phyloP scores from a whole-genome alignment of 2,888 invertebrate species.

The Drosophila basisetae region DNA sequence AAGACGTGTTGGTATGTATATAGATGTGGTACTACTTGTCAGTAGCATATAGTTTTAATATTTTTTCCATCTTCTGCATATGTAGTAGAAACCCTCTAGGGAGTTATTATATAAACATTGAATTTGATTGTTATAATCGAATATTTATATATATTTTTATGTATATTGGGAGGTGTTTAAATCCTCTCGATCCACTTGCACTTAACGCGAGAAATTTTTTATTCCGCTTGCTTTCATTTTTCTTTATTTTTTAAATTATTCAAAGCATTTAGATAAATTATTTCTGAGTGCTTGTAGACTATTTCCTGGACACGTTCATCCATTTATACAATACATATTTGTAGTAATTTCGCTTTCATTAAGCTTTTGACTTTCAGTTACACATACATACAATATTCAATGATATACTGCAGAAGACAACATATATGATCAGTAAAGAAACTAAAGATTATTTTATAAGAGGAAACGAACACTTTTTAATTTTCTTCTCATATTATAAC shows the following conservation, averaged over 20 bases:
- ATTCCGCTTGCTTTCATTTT: not conserved
- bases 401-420: conserved; percentile 5
- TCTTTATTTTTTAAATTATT: not conserved
- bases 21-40: not conserved
- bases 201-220: not conserved
- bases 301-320: conserved; percentile 14
- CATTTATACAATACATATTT: conserved; percentile 7
- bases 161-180: not conserved
- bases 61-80: not conserved
- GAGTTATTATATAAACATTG: conserved; percentile 1
- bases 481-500: not conserved
- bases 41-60: not conserved
- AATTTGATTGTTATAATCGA: not conserved
- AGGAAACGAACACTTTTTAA: not conserved
- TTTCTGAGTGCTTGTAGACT: conserved; percentile 4
- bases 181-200: not conserved
- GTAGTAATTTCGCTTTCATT: conserved; percentile 5
- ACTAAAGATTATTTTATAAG: not conserved
- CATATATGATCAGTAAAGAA: conserved; percentile 11
- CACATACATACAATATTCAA: conserved; percentile 9
- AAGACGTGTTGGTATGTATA: not conserved
- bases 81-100: conserved; percentile 1
- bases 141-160: not conserved
- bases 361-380: conserved; percentile 10
- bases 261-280: conserved; percentile 2